Conservation (phyloP, 2,113 vertebrate species). For the Scalopus aquaticus region DNA sequence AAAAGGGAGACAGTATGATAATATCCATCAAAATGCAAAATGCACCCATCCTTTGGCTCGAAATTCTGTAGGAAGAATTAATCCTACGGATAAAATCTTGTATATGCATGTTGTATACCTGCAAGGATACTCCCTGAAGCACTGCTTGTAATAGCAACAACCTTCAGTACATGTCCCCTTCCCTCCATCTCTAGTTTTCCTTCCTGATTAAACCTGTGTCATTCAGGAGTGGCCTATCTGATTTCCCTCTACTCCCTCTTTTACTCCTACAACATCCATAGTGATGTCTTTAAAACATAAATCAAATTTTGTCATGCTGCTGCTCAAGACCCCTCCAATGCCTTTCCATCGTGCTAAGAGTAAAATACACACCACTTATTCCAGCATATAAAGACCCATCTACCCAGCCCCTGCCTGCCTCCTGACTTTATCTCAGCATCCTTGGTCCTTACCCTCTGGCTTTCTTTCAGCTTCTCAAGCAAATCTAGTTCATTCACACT, state of each 20-base stretch:
- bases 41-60: not conserved
- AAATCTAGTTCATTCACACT: too few relatives aligned
- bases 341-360: not conserved
- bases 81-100: not conserved
- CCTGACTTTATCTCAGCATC: not conserved
- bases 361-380: not conserved
- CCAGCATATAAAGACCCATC: not conserved
- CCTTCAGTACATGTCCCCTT: not conserved
- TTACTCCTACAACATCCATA: not conserved
- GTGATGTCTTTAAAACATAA: not conserved
- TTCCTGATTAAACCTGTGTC: not conserved
- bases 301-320: not conserved
- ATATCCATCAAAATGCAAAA: not conserved
- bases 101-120: fast-evolving
- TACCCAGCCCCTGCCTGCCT: not conserved
- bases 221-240: not conserved
- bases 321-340: not conserved
- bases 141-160: not conserved
- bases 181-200: not conserved
- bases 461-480: not conserved
- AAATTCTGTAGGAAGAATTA: not conserved
- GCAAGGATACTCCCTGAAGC: not conserved
- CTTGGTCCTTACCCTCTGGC: not conserved
- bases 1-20: not conserved
- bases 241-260: not conserved